Conservation (phyloP, 2,113 vertebrate genomes). For the Egretta garzetta region DNA sequence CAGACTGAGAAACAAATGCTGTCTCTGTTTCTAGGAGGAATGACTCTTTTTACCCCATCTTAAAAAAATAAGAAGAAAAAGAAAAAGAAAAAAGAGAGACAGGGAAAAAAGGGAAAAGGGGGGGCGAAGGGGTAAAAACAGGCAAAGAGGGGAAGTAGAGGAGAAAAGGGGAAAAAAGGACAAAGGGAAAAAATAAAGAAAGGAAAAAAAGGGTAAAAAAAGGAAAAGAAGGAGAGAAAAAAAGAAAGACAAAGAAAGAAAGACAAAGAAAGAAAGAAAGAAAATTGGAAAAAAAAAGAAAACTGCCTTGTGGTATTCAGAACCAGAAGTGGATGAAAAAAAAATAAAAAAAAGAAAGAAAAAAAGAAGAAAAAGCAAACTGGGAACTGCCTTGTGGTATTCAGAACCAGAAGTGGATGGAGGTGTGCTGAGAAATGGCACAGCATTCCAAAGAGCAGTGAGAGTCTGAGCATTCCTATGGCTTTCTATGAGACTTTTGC, state of each 20-base stretch:
- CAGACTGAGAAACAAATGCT: not conserved
- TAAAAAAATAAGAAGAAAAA: not conserved
- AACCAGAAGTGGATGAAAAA: not conserved
- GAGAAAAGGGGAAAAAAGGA: fast-evolving
- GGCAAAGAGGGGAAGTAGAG: fast-evolving
- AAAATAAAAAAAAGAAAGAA: not conserved
- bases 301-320: not conserved
- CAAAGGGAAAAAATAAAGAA: no score
- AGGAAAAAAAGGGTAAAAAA: no score
- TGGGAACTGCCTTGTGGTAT: not conserved
- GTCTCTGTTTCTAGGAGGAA: not conserved
- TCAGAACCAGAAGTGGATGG: not conserved
- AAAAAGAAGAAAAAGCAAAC: not conserved
- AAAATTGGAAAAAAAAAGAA: no score
- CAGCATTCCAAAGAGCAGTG: not conserved
- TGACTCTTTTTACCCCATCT: not conserved
- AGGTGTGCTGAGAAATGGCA: not conserved
- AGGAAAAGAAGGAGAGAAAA: no score
- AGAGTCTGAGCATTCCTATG: not conserved
- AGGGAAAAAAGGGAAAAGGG: not conserved
- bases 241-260: not conserved
- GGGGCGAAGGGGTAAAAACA: no score
- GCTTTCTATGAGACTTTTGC: not conserved
- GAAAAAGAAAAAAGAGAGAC: no score
- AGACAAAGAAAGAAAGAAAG: not conserved